Conservation (phyloP, 2,113 vertebrate species). For the Origma solitaria region DNA sequence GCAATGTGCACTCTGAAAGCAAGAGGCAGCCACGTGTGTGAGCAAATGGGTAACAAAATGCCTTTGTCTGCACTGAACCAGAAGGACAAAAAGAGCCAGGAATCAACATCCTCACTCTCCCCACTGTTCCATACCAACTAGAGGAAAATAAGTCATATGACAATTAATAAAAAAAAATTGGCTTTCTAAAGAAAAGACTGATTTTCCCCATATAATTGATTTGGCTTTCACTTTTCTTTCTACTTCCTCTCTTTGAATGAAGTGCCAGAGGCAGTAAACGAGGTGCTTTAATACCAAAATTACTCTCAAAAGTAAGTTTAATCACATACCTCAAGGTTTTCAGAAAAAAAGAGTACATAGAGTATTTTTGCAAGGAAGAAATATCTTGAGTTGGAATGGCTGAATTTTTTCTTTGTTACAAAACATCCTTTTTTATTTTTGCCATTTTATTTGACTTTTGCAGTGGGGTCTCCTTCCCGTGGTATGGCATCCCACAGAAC, state of each 20-base stretch:
- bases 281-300: constrained; percentile 9
- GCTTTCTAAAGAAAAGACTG: background rate
- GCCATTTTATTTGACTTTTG: background rate
- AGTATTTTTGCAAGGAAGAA: background rate
- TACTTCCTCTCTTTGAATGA: background rate
- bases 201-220: background rate
- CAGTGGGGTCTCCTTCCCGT: background rate
- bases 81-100: background rate
- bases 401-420: background rate
- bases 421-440: background rate
- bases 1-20: fast-evolving
- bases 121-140: background rate
- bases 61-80: background rate
- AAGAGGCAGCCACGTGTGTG: fast-evolving
- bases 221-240: background rate
- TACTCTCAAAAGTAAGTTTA: background rate
- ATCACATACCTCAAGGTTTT: background rate
- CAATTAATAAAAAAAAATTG: background rate
- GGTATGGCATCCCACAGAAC: background rate
- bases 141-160: background rate
- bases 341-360: background rate
- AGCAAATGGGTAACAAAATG: background rate
- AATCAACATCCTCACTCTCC: background rate
- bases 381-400: background rate
- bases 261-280: background rate